These are phyloP conservation scores for Tupiocoris notatus DNA, from an alignment of 2,888 invertebrate genomes.

Conservation along the genomic window DNA sequence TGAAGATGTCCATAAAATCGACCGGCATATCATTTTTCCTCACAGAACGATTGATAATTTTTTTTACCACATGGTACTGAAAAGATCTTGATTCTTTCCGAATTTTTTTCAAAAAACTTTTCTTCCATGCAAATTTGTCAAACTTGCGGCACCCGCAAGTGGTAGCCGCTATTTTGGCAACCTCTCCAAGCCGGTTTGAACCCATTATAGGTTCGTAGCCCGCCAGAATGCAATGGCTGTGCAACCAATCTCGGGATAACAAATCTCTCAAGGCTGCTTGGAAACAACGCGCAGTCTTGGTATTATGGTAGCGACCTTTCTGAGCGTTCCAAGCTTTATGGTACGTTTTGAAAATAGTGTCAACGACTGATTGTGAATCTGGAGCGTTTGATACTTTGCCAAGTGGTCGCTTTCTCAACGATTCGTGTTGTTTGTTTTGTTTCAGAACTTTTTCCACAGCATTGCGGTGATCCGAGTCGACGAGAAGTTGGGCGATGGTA, in stretches of 20 bases:
- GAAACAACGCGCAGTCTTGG: not conserved
- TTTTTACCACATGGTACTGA: constrained; percentile 17
- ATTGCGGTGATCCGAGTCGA: not conserved
- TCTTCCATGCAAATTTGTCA: constrained; percentile 6
- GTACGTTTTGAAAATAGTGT: not conserved
- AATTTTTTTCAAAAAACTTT: constrained; percentile 13
- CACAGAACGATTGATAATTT: not conserved
- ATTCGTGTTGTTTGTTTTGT: not conserved
- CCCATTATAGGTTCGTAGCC: constrained; percentile 20
- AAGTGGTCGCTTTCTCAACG: constrained; percentile 3
- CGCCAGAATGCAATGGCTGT: constrained; percentile 11
- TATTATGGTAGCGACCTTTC: not conserved
- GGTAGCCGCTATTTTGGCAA: not conserved
- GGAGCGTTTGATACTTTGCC: not conserved
- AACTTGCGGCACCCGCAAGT: constrained; percentile 15
- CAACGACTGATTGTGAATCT: not conserved
- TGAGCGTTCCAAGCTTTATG: constrained; percentile 7
- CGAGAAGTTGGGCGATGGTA: constrained; percentile 3
- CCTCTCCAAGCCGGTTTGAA: not conserved
- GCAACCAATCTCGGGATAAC: constrained; percentile 25
- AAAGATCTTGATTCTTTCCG: not conserved
- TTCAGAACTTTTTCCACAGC: constrained; percentile 5
- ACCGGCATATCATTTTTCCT: too few species aligned
- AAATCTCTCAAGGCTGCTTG: constrained; percentile 11
- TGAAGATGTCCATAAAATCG: not conserved